Evolutionary conservation across 2,797 vertebrate species (phyloP).

Genomic region (Sciurus carolinensis): DNA sequence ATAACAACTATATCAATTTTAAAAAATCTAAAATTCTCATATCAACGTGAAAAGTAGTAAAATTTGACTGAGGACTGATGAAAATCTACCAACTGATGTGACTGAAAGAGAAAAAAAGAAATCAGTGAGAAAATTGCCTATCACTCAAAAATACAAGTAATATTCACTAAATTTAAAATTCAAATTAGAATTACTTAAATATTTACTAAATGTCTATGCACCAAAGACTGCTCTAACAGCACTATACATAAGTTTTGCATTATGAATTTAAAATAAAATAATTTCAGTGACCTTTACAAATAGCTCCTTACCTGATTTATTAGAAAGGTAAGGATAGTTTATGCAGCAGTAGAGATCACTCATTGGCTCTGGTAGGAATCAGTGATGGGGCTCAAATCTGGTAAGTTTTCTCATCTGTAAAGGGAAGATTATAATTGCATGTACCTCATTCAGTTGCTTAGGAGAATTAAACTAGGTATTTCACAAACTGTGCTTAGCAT

Average conservation of each 20-base stretch:
- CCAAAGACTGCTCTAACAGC: conserved; percentile 2
- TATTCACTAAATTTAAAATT: conserved; percentile 43
- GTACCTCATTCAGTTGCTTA: conserved; percentile 37
- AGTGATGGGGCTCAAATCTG: not conserved
- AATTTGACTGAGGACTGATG: conserved; percentile 34
- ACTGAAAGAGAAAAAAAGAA: not conserved
- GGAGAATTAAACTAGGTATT: conserved; percentile 77
- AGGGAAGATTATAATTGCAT: conserved; percentile 49
- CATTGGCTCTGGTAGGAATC: not conserved
- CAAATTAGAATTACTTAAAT: conserved; percentile 51
- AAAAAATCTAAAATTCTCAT: not conserved
- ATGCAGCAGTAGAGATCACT: not conserved
- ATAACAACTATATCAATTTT: conserved; percentile 10
- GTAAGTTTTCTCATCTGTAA: conserved; percentile 61
- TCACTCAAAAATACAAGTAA: conserved; percentile 31
- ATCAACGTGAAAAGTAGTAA: conserved; percentile 47
- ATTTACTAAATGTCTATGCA: conserved; percentile 21
- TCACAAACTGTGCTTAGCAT: conserved; percentile 54
- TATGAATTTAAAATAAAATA: conserved; percentile 58
- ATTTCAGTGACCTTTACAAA: not conserved
- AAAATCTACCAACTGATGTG: conserved; percentile 32
- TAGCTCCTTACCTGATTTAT: conserved; percentile 34
- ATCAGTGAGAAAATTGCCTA: conserved; percentile 33
- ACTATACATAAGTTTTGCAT: not conserved
- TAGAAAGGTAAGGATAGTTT: conserved; percentile 15